Percentiles rank a stretch among this genome's conserved stretches.
Evolutionary conservation across 2,888 invertebrate genomes (phyloP).

Genomic region (Drosophila mayaguana): DNA sequence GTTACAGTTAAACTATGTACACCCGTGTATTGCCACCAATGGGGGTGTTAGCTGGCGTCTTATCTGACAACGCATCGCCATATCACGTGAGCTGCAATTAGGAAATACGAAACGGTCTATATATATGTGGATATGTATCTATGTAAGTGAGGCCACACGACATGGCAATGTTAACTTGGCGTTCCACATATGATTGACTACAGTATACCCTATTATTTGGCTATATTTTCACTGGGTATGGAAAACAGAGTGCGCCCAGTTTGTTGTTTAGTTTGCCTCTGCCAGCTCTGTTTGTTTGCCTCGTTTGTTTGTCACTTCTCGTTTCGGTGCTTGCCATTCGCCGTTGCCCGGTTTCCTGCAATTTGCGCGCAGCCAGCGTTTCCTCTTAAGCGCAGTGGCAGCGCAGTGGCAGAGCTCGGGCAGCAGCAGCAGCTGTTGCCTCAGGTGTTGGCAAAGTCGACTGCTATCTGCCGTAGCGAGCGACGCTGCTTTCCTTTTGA

Average conservation of each 20-base stretch:
- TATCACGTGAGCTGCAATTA: neutral
- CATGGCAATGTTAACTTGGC: neutral
- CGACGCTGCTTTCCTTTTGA: constrained; percentile 63
- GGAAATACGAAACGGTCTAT: neutral
- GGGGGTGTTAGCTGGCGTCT: neutral
- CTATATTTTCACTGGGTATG: constrained; percentile 8
- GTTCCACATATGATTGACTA: neutral
- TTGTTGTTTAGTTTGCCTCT: constrained; percentile 65
- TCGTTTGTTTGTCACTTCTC: constrained; percentile 45
- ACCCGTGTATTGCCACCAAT: too few species aligned
- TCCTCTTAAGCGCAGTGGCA: constrained; percentile 54
- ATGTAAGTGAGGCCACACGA: neutral
- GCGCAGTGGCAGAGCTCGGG: constrained; percentile 23
- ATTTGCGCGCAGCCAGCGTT: constrained; percentile 68
- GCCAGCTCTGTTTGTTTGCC: constrained; percentile 61
- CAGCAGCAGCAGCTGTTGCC: constrained; percentile 26
- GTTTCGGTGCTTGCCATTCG: constrained; percentile 29
- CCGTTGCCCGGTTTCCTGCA: constrained; percentile 69
- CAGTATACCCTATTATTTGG: neutral
- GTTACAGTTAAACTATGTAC: neutral
- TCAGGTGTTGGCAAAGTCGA: constrained; percentile 47
- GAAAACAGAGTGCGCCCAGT: constrained; percentile 30
- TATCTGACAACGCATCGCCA: neutral
- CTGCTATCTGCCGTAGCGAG: constrained; percentile 26
- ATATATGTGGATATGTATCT: neutral